Conservation (phyloP, 2,797 vertebrate genomes). For the Babyrousa celebensis region DNA sequence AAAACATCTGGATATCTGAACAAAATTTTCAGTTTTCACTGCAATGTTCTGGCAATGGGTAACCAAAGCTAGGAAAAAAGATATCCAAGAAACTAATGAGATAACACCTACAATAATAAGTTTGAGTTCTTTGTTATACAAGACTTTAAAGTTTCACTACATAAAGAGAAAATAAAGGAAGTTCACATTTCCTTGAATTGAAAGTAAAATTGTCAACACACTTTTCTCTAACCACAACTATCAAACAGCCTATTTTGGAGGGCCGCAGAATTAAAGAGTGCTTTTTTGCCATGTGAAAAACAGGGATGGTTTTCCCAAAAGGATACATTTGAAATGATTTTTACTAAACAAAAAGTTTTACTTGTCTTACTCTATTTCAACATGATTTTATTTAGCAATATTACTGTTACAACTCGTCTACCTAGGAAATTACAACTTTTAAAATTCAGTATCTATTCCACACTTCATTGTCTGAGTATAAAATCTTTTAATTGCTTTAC, state of each 20-base stretch:
- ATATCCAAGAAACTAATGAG: conserved; percentile 15
- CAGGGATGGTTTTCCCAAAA: conserved; percentile 12
- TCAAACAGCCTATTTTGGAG: not conserved
- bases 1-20: conserved; percentile 19
- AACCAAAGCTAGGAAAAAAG: conserved; percentile 7
- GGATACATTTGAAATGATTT: conserved; percentile 22
- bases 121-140: not conserved
- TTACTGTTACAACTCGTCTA: conserved; percentile 1
- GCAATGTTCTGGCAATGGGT: not conserved
- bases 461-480: not conserved
- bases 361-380: conserved; percentile 28
- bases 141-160: conserved; percentile 40
- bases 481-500: conserved; percentile 58
- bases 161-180: not conserved
- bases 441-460: conserved; percentile 47
- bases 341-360: not conserved
- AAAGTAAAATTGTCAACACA: not conserved
- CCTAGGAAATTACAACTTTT: conserved; percentile 23
- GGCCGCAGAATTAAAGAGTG: not conserved
- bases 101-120: conserved; percentile 12
- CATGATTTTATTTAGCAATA: conserved; percentile 49
- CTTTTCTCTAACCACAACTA: not conserved
- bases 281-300: conserved; percentile 26
- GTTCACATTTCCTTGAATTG: not conserved
- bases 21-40: conserved; percentile 19